phyloP scores from a whole-genome alignment of 1,140 invertebrate genomes.

The Papilio helenus region DNA sequence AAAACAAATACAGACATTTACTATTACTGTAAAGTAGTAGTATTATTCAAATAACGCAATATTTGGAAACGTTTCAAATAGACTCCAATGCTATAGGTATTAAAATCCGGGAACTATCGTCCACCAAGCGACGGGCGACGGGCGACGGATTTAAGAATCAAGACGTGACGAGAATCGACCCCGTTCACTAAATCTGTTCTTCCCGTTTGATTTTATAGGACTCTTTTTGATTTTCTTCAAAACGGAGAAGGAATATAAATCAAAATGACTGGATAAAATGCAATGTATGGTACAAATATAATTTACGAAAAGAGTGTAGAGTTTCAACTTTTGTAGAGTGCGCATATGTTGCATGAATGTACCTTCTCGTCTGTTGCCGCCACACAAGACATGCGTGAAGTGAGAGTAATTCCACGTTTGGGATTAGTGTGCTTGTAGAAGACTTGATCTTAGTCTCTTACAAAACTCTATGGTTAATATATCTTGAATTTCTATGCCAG shows the following conservation, averaged over 20 bases:
- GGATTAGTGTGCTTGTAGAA: no score
- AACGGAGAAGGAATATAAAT: conserved; percentile 29
- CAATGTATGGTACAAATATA: neutral
- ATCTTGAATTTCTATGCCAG: no score
- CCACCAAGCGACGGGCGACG: neutral
- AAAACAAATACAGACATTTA: neutral
- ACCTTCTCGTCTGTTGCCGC: no score
- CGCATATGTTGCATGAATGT: no score
- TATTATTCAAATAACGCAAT: neutral
- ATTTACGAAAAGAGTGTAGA: neutral
- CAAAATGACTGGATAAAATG: conserved; percentile 25
- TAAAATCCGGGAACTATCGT: conserved; percentile 32
- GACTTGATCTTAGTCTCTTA: no score
- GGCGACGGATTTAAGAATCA: conserved; percentile 35
- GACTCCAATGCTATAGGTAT: conserved; percentile 29
- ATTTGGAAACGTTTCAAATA: conserved; percentile 22
- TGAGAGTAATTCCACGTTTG: no score
- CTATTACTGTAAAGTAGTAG: neutral
- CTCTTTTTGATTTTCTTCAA: conserved; percentile 34
- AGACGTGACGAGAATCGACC: conserved; percentile 34
- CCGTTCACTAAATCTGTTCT: conserved; percentile 31
- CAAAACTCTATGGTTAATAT: no score
- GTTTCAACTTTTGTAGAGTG: neutral
- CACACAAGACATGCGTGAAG: no score
- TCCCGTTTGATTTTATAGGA: conserved; percentile 40